phyloP scores from a whole-genome alignment of 2,888 invertebrate genomes.

The Mythimna lalbum region DNA sequence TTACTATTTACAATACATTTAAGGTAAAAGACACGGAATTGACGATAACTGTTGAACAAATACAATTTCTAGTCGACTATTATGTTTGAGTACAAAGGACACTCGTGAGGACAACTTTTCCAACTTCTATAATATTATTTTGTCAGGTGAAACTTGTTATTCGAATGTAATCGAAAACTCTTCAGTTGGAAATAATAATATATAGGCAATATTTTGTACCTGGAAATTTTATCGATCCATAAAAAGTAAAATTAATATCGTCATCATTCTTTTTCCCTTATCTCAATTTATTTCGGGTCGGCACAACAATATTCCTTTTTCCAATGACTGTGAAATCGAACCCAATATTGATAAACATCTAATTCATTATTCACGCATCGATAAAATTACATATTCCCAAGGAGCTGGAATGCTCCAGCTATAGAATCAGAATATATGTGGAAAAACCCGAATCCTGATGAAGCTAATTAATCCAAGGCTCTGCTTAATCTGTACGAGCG shows the following conservation, averaged over 20 bases:
- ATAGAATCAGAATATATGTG: conserved; percentile 35
- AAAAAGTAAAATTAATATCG: not conserved
- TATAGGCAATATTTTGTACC: not conserved
- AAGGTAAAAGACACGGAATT: conserved; percentile 30
- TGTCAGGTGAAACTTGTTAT: not conserved
- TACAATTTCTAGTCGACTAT: conserved; percentile 37
- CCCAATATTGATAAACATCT: not conserved
- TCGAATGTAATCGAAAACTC: conserved; percentile 5
- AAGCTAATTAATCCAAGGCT: conserved; percentile 57
- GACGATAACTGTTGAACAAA: conserved; percentile 50
- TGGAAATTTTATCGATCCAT: not conserved
- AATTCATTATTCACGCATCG: conserved; percentile 23
- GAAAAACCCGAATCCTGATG: conserved; percentile 34
- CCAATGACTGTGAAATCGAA: conserved; percentile 1
- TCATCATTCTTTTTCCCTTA: not conserved
- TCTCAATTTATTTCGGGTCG: not conserved
- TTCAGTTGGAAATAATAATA: conserved; percentile 1
- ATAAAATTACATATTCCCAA: conserved; percentile 27
- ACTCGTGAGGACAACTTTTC: conserved; percentile 8
- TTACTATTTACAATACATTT: conserved; percentile 43
- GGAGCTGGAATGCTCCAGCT: conserved; percentile 3
- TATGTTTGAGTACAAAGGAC: conserved; percentile 24
- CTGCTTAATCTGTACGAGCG: conserved; percentile 46
- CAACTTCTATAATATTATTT: conserved; percentile 13
- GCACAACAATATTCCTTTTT: not conserved